A percentile compares a stretch with the other conserved stretches of the same genome.
phyloP scores from a whole-genome alignment of 2,888 invertebrate species.

The Zelleria hepariella region DNA sequence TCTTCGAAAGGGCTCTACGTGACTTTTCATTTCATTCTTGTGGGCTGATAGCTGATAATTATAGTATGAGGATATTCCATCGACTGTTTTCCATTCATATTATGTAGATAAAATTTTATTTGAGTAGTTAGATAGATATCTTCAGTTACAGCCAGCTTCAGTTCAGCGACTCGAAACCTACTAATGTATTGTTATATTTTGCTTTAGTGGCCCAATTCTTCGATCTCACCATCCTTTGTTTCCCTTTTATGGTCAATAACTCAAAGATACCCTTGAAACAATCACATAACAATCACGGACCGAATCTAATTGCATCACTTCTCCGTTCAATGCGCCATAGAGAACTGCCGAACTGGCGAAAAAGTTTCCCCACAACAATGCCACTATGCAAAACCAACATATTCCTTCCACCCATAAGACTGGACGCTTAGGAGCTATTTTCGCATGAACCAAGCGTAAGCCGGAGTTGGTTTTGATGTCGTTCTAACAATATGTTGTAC shows the following conservation, averaged over 20 bases:
- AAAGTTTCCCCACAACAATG: conserved; percentile 3
- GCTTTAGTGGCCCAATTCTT: not conserved
- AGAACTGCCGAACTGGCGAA: conserved; percentile 7
- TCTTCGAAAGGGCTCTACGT: not conserved
- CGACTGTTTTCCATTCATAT: too few species aligned
- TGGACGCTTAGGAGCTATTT: not conserved
- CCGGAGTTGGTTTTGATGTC: not conserved
- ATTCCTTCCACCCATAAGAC: not conserved
- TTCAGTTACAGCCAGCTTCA: too few species aligned
- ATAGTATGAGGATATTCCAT: too few species aligned
- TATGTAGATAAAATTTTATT: too few species aligned
- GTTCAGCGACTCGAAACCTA: too few species aligned
- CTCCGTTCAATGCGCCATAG: conserved; percentile 8
- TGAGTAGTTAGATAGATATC: too few species aligned
- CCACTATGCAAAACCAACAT: not conserved
- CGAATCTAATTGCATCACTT: conserved; percentile 7
- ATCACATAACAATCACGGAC: conserved; percentile 2
- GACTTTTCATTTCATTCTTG: not conserved
- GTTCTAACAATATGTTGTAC: not conserved
- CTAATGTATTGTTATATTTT: not conserved
- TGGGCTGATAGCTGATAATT: too few species aligned
- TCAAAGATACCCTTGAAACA: not conserved
- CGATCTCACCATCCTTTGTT: not conserved
- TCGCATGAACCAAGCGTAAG: not conserved
- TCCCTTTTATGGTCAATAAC: not conserved